Evolutionary conservation across 23 tunicate genomes (phyloP).

Genomic region (Trididemnum clinides): DNA sequence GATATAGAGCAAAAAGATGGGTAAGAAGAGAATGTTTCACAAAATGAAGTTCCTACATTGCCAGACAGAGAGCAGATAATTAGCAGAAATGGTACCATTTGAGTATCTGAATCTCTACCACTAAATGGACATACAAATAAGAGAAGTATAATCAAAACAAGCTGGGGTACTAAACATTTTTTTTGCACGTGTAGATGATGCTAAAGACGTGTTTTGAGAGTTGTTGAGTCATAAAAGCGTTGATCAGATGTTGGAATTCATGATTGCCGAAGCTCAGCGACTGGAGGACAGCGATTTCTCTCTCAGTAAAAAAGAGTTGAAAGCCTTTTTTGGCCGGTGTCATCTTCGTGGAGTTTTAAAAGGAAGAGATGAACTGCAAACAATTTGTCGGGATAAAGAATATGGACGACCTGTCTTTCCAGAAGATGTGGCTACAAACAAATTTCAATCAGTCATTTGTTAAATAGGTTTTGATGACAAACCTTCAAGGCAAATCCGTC

Average conservation of each 20-base stretch:
- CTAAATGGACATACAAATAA: background rate
- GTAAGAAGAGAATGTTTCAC: background rate
- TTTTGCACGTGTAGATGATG: constrained; percentile 8
- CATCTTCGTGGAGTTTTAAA: constrained; percentile 5
- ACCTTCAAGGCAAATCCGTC: background rate
- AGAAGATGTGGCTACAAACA: background rate
- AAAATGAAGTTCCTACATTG: constrained; percentile 1
- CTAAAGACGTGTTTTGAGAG: constrained; percentile 8
- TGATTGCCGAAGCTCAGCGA: constrained; percentile 15
- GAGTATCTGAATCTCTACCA: background rate
- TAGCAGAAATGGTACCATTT: constrained; percentile 14
- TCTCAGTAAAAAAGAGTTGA: constrained; percentile 15
- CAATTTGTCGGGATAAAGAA: background rate
- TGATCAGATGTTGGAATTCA: background rate
- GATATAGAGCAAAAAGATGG: background rate
- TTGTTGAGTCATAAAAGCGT: background rate
- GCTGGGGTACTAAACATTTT: background rate
- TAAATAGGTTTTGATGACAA: constrained; percentile 1
- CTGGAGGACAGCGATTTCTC: background rate
- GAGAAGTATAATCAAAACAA: constrained; percentile 11
- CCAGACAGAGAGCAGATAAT: constrained; percentile 1
- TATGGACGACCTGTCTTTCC: background rate
- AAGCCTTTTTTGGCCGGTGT: constrained; percentile 13
- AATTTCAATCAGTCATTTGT: constrained; percentile 14
- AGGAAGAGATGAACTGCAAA: constrained; percentile 6